These are phyloP conservation scores for Syrmaticus mikado DNA, from an alignment of 2,113 vertebrate species.

Conservation along the genomic window DNA sequence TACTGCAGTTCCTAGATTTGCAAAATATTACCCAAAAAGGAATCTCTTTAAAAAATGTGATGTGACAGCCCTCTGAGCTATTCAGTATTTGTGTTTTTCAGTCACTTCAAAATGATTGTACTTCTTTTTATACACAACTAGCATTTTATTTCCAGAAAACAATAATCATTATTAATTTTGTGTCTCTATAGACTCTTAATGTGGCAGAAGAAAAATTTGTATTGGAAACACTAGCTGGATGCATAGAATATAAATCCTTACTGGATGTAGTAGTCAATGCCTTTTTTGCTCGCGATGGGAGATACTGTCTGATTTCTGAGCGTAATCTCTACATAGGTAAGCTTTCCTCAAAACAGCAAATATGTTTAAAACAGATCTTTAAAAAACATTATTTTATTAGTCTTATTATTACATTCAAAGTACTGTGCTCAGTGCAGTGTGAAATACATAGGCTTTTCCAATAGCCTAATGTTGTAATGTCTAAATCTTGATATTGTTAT, in stretches of 20 bases:
- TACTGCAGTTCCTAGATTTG: neutral
- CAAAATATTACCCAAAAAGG: neutral
- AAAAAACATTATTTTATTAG: neutral
- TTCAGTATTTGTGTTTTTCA: neutral
- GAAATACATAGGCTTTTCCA: neutral
- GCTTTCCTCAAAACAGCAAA: conserved; percentile 36
- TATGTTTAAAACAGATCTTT: neutral
- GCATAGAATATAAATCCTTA: conserved; percentile 82
- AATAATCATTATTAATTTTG: conserved; percentile 5
- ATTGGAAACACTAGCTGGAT: conserved; percentile 85
- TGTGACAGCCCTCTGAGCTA: neutral
- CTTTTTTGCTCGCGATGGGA: conserved; percentile 83
- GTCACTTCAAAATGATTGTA: neutral
- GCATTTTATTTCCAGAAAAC: neutral
- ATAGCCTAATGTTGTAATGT: neutral
- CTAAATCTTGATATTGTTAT: neutral
- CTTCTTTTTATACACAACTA: neutral
- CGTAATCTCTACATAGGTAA: conserved; percentile 83
- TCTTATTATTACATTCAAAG: neutral
- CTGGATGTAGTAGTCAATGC: conserved; percentile 83
- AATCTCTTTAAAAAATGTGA: neutral
- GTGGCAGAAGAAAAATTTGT: conserved; percentile 78
- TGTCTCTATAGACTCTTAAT: conserved; percentile 53
- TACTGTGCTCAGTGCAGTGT: neutral
- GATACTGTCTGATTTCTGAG: conserved; percentile 73